phyloP scores from a whole-genome alignment of 2,113 vertebrate species.

The Cacatua alba region DNA sequence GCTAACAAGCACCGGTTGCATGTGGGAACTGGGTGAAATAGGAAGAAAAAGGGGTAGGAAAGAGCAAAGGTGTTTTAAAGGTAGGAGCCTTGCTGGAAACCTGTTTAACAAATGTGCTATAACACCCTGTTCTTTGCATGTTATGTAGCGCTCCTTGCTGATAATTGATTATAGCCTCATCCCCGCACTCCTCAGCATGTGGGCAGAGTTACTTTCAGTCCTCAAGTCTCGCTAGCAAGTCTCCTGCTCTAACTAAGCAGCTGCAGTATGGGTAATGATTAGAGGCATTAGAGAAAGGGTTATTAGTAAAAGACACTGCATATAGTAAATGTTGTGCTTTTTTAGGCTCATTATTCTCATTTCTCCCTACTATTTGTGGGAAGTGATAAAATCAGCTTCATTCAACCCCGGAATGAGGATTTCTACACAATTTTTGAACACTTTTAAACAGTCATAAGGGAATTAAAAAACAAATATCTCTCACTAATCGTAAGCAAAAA shows the following conservation, averaged over 20 bases:
- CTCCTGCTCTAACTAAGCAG: neutral
- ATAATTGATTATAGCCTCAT: neutral
- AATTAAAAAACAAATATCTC: accelerated
- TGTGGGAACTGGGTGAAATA: neutral
- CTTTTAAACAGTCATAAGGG: neutral
- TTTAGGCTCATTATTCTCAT: neutral
- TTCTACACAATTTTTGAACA: neutral
- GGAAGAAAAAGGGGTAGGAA: neutral
- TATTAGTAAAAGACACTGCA: neutral
- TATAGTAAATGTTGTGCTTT: neutral
- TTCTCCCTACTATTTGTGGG: neutral
- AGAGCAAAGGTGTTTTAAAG: neutral
- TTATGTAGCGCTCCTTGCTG: neutral
- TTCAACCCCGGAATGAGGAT: neutral
- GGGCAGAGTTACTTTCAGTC: neutral
- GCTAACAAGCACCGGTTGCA: neutral
- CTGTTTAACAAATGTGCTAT: neutral
- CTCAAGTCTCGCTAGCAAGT: neutral
- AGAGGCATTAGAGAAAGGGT: neutral
- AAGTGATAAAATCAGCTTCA: neutral
- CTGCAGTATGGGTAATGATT: neutral
- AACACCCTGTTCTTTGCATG: neutral
- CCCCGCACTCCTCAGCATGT: accelerated
- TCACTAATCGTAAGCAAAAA: neutral
- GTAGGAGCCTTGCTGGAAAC: neutral